Evolutionary conservation across 2,888 invertebrate species (phyloP).

Genomic region (Machimus atricapillus): DNA sequence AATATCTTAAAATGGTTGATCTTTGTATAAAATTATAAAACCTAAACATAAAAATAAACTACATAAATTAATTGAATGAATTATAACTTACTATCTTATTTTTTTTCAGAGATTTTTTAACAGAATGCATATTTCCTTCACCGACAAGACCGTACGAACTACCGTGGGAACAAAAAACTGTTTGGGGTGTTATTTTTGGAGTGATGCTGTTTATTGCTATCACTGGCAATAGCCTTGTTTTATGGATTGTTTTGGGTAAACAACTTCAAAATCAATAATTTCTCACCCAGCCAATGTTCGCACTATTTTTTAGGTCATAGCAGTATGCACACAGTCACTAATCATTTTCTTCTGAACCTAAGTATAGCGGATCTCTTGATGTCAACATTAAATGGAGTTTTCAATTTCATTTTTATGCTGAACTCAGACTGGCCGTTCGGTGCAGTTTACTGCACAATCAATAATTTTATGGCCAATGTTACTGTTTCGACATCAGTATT

Average conservation of each 20-base stretch:
- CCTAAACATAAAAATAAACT: no score
- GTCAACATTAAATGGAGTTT: slow-evolving; percentile 86
- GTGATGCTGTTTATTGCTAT: slow-evolving; percentile 81
- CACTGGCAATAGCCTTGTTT: slow-evolving; percentile 88
- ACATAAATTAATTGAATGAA: no score
- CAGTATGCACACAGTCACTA: slow-evolving; percentile 87
- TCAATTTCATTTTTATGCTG: slow-evolving; percentile 90
- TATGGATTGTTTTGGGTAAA: slow-evolving; percentile 89
- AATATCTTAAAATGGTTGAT: no score
- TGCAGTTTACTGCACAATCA: slow-evolving; percentile 84
- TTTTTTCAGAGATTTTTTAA: slow-evolving; percentile 65
- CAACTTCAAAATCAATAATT: slow-evolving; percentile 49
- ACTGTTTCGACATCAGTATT: slow-evolving; percentile 94
- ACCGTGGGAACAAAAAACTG: slow-evolving; percentile 72
- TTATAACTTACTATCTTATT: neutral
- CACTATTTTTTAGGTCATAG: slow-evolving; percentile 72
- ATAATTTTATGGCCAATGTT: slow-evolving; percentile 89
- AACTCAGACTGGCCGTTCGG: slow-evolving; percentile 90
- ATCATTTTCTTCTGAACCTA: slow-evolving; percentile 89
- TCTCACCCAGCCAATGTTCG: neutral
- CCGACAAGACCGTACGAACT: slow-evolving; percentile 66
- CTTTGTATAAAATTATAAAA: no score
- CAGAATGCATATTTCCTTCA: slow-evolving; percentile 69
- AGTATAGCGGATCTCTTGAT: slow-evolving; percentile 88
- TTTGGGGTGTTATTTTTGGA: slow-evolving; percentile 79